A percentile compares a stretch with the other conserved stretches of the same genome.
These are phyloP conservation scores for Liodrosophila aerea DNA, from an alignment of 2,888 invertebrate genomes.

Conservation along the genomic window DNA sequence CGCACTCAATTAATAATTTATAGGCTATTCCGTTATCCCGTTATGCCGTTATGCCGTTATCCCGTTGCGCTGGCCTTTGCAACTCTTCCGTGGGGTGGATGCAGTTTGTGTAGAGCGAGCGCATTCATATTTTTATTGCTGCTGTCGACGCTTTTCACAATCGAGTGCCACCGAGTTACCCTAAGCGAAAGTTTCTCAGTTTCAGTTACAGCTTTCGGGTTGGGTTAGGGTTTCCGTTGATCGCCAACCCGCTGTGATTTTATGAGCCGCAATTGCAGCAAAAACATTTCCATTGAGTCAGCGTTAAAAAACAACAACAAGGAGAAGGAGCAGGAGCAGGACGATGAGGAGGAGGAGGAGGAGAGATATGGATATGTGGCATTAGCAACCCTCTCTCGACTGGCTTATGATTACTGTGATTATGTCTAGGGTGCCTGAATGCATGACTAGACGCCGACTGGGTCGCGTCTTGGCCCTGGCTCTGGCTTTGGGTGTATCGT, in stretches of 20 bases:
- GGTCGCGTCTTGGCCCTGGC: conserved; percentile 22
- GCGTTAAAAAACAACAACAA: conserved; percentile 54
- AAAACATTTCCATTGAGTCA: conserved; percentile 79
- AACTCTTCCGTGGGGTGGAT: conserved; percentile 19
- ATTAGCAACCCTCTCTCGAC: conserved; percentile 48
- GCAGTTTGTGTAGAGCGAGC: conserved; percentile 7
- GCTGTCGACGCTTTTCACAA: conserved; percentile 63
- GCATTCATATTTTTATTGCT: conserved; percentile 60
- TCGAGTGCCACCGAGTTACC: conserved; percentile 4
- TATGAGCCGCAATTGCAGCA: conserved; percentile 81
- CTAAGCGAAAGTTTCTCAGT: conserved; percentile 5
- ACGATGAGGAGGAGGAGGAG: conserved; percentile 17
- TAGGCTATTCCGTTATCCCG: background rate
- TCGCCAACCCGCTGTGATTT: conserved; percentile 79
- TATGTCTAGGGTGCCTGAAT: conserved; percentile 58
- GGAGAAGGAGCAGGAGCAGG: conserved; percentile 14
- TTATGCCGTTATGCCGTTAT: background rate
- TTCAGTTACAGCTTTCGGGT: conserved; percentile 9
- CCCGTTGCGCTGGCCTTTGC: conserved; percentile 2
- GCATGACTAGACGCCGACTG: no score
- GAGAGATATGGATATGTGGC: conserved; percentile 18
- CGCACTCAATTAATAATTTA: no score
- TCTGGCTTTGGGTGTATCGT: conserved; percentile 45
- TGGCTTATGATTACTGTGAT: conserved; percentile 72
- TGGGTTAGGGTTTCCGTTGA: conserved; percentile 28